Conservation (phyloP, 2,888 invertebrate genomes). For the Lepidochitona cinerea region DNA sequence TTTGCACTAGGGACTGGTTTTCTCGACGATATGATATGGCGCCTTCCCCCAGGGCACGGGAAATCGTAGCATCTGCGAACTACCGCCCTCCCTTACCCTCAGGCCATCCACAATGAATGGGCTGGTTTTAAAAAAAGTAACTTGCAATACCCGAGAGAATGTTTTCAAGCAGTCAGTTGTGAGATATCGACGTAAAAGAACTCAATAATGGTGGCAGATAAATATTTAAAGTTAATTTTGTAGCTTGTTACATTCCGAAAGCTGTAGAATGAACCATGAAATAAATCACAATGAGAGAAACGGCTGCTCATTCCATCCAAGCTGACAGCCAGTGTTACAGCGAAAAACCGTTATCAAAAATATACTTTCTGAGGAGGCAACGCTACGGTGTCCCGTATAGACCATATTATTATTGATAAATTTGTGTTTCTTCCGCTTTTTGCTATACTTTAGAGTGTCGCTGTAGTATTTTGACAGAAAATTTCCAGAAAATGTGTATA, state of each 20-base stretch:
- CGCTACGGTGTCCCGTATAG: too few species aligned
- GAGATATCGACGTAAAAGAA: neutral
- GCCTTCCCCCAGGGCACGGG: neutral
- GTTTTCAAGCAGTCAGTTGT: neutral
- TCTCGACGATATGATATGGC: conserved; percentile 2
- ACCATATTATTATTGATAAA: too few species aligned
- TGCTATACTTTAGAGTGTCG: too few species aligned
- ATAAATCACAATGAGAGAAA: too few species aligned
- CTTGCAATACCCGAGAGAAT: neutral
- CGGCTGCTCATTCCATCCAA: too few species aligned
- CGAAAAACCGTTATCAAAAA: too few species aligned
- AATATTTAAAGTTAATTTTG: conserved; percentile 4
- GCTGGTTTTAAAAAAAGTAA: neutral
- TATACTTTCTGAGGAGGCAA: too few species aligned
- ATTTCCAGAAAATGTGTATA: too few species aligned
- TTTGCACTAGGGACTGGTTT: conserved; percentile 6
- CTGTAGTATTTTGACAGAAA: too few species aligned
- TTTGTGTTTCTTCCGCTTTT: too few species aligned
- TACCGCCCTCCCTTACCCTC: neutral
- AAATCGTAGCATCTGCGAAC: conserved; percentile 5
- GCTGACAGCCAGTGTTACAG: too few species aligned
- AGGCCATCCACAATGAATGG: neutral
- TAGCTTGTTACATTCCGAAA: neutral
- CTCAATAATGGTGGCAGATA: neutral
- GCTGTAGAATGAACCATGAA: neutral